Evolutionary conservation across 2,888 invertebrate species (phyloP).

Genomic region (Philopedon plagiatum): DNA sequence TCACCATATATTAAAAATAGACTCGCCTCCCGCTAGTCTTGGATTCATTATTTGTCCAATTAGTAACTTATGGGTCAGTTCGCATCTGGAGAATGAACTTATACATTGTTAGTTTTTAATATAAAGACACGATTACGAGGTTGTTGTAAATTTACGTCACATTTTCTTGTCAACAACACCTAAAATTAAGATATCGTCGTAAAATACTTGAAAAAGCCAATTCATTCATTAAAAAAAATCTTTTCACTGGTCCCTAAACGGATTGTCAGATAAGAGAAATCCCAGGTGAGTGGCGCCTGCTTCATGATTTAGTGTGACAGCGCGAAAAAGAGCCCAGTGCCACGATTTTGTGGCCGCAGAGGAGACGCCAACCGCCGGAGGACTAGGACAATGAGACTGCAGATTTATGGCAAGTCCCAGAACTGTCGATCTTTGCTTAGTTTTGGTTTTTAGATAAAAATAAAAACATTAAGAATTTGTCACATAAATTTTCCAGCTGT

Average conservation of each 20-base stretch:
- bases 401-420: slow-evolving; percentile 67
- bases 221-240: slow-evolving; percentile 38
- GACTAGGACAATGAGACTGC: slow-evolving; percentile 63
- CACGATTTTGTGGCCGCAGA: slow-evolving; percentile 65
- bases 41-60: too few relatives aligned
- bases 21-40: too few relatives aligned
- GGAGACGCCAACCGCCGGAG: slow-evolving; percentile 54
- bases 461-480: slow-evolving; percentile 36
- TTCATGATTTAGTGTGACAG: slow-evolving; percentile 68
- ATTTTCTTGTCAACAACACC: too few relatives aligned
- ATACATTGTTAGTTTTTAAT: too few relatives aligned
- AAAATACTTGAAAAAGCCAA: neutral
- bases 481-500: neutral
- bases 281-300: slow-evolving; percentile 68
- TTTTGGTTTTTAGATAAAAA: slow-evolving; percentile 37
- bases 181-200: neutral
- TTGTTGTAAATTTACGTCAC: too few relatives aligned
- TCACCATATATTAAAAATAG: too few relatives aligned
- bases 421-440: slow-evolving; percentile 64
- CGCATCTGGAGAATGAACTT: too few relatives aligned
- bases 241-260: slow-evolving; percentile 32
- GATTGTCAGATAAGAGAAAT: slow-evolving; percentile 56
- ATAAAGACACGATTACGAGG: too few relatives aligned
- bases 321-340: slow-evolving; percentile 62
- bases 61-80: too few relatives aligned